Conservation (phyloP, 1,140 invertebrate species). For the Camponotus vicinus region DNA sequence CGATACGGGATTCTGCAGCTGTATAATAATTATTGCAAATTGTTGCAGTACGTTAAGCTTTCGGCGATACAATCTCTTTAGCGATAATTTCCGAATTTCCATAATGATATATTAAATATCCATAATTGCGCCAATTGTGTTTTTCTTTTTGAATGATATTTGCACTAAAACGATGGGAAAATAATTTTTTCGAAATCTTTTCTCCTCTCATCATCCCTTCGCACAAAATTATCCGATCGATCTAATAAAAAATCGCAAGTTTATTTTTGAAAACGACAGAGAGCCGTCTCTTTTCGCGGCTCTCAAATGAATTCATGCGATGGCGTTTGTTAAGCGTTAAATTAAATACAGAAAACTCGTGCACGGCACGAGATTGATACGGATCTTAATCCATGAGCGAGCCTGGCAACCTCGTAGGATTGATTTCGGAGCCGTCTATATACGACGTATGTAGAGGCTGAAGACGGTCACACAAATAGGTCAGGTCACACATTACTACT, state of each 20-base stretch:
- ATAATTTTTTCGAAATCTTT: not conserved
- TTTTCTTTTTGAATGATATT: not conserved
- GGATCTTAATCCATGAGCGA: constrained; percentile 49
- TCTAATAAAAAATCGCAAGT: not conserved
- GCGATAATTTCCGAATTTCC: not conserved
- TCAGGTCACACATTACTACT: constrained; percentile 52
- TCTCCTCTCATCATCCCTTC: not conserved
- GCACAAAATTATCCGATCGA: not conserved
- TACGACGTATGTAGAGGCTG: not conserved
- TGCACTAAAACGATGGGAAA: constrained; percentile 1
- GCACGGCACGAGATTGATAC: constrained; percentile 11
- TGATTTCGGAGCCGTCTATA: constrained; percentile 43
- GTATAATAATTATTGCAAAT: not conserved
- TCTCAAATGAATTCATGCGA: constrained; percentile 14
- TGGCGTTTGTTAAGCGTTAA: constrained; percentile 24
- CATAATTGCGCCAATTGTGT: constrained; percentile 10
- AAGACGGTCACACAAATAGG: constrained; percentile 52
- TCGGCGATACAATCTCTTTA: not conserved
- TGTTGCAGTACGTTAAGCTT: not conserved
- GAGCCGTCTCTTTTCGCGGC: not conserved
- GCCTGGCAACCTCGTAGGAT: constrained; percentile 41
- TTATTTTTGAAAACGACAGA: constrained; percentile 14
- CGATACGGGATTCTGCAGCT: not conserved
- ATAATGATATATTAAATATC: too few species aligned
- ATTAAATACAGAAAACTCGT: not conserved